Percentiles rank a stretch among this genome's conserved stretches.
phyloP scores from a whole-genome alignment of 2,888 invertebrate species.

The Arge pagana region DNA sequence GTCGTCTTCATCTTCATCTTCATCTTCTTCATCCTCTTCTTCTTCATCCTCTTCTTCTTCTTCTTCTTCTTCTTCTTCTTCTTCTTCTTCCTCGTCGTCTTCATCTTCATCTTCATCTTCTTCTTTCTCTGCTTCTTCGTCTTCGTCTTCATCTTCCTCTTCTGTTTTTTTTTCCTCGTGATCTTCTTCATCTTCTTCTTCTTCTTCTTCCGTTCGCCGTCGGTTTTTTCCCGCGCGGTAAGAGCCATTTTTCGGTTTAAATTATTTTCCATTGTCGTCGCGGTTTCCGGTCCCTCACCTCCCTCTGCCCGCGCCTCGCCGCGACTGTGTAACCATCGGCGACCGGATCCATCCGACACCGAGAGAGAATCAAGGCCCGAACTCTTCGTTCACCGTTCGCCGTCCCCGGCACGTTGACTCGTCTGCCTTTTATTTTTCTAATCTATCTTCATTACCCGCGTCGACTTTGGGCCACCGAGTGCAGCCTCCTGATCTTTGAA shows the following conservation, averaged over 20 bases:
- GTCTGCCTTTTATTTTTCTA: conserved; percentile 14
- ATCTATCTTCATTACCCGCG: conserved; percentile 17
- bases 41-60: conserved; percentile 3
- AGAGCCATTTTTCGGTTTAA: conserved; percentile 22
- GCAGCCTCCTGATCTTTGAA: conserved; percentile 2
- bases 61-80: conserved; percentile 6
- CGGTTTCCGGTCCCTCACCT: conserved; percentile 17
- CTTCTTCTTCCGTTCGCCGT: conserved; percentile 15
- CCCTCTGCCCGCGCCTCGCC: conserved; percentile 4
- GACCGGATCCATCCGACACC: not conserved
- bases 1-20: not conserved
- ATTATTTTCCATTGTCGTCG: conserved; percentile 22
- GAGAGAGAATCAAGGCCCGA: conserved; percentile 16
- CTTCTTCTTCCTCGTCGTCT: too few species aligned
- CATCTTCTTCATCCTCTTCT: conserved; percentile 2
- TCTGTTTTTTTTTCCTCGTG: not conserved
- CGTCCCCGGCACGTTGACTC: conserved; percentile 10
- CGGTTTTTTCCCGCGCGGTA: too few species aligned
- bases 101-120: conserved; percentile 1
- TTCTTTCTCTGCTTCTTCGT: not conserved
- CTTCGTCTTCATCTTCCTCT: not conserved
- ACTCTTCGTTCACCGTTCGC: conserved; percentile 8
- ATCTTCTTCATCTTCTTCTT: conserved; percentile 2
- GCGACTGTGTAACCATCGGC: not conserved
- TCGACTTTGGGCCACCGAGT: conserved; percentile 3